These are phyloP conservation scores for Pseudomugil tenellus DNA, from an alignment of 2,797 vertebrate species.

Conservation along the genomic window DNA sequence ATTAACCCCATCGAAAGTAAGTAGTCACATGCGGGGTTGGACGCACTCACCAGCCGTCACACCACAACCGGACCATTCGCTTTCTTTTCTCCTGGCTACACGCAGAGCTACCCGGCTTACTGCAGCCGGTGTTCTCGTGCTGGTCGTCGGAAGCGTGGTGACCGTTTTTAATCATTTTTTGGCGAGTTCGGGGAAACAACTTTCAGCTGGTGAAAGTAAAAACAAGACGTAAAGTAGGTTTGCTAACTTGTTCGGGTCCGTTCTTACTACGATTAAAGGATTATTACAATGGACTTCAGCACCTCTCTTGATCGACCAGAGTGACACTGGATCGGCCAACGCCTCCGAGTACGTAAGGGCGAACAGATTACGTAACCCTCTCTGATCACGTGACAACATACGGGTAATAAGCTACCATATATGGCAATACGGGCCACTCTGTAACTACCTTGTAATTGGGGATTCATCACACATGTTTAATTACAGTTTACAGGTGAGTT, in stretches of 20 bases:
- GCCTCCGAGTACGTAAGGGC: constrained; percentile 70
- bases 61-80: constrained; percentile 88
- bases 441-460: too few species aligned
- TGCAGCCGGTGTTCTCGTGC: constrained; percentile 34
- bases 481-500: too few species aligned
- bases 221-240: not conserved
- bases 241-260: not conserved
- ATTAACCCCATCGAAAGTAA: not conserved
- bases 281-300: not conserved
- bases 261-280: not conserved
- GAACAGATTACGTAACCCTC: constrained; percentile 43
- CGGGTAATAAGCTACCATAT: too few species aligned
- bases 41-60: constrained; percentile 91
- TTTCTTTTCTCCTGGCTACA: constrained; percentile 78
- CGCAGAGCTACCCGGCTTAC: constrained; percentile 28
- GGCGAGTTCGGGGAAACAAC: not conserved
- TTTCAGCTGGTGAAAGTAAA: not conserved
- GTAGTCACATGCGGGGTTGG: not conserved
- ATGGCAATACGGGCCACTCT: too few species aligned
- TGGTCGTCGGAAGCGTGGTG: constrained; percentile 59
- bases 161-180: constrained; percentile 85
- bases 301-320: not conserved
- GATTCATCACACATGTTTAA: too few species aligned
- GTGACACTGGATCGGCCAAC: constrained; percentile 48
- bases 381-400: constrained; percentile 41